These are phyloP conservation scores for Diplodus puntazzo DNA, from an alignment of 2,797 vertebrate genomes.

Conservation along the genomic window DNA sequence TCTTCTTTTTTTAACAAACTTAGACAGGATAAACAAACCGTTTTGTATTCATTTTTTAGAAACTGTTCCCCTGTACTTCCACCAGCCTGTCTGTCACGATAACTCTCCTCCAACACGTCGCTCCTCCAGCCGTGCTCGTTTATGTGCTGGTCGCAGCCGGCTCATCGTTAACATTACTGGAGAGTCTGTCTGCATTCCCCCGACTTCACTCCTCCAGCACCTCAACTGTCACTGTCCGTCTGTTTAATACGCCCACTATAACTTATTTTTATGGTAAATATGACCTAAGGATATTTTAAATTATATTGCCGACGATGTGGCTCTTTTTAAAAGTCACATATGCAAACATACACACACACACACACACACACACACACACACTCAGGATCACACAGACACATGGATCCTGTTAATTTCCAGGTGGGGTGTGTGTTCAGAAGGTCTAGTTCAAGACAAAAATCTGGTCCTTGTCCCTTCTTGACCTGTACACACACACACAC, in stretches of 20 bases:
- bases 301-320: constrained; percentile 23
- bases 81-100: neutral
- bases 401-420: constrained; percentile 74
- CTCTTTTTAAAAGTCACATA: constrained; percentile 29
- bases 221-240: constrained; percentile 46
- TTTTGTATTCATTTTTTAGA: too few species aligned
- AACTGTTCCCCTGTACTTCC: too few species aligned
- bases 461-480: constrained; percentile 77
- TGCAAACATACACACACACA: constrained; percentile 29
- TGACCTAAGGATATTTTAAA: constrained; percentile 43
- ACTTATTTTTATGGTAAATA: constrained; percentile 42
- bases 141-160: constrained; percentile 29
- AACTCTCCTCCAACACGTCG: neutral
- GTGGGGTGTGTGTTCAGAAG: constrained; percentile 62
- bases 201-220: constrained; percentile 45
- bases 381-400: constrained; percentile 48
- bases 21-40: too few species aligned
- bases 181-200: constrained; percentile 56
- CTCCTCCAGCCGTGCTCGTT: constrained; percentile 19
- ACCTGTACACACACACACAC: constrained; percentile 57
- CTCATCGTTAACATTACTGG: constrained; percentile 58
- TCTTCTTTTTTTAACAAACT: too few species aligned
- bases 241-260: constrained; percentile 36
- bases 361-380: constrained; percentile 22
- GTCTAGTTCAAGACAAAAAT: constrained; percentile 77